Percentiles rank a stretch among this genome's conserved stretches.
Conservation (phyloP, 2,797 vertebrate genomes). For the Pipistrellus pygmaeus region DNA sequence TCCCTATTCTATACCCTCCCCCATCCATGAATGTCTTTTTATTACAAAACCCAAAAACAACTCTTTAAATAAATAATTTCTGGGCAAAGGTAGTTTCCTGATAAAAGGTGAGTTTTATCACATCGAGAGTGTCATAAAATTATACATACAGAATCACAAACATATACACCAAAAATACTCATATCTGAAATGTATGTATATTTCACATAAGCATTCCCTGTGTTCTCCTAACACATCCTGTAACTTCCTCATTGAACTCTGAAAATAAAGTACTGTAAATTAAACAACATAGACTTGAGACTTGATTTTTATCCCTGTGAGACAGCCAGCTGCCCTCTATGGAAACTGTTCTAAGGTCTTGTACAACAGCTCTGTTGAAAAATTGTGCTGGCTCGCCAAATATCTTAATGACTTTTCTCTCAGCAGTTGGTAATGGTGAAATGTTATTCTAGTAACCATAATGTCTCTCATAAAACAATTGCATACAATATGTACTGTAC, state of each 20-base stretch:
- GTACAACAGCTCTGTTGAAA: slow-evolving; percentile 89
- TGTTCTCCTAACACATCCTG: slow-evolving; percentile 78
- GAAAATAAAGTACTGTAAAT: slow-evolving; percentile 86
- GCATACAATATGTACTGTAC: slow-evolving; percentile 90
- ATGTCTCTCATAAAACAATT: slow-evolving; percentile 92
- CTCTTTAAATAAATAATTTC: slow-evolving; percentile 73
- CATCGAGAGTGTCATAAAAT: slow-evolving; percentile 72
- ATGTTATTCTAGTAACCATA: slow-evolving; percentile 93
- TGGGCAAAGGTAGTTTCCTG: slow-evolving; percentile 65
- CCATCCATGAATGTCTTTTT: slow-evolving; percentile 67
- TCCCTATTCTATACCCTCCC: fast-evolving
- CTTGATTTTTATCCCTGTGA: slow-evolving; percentile 77
- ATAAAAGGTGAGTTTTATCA: slow-evolving; percentile 80
- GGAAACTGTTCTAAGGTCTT: slow-evolving; percentile 86
- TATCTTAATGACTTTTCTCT: slow-evolving; percentile 92
- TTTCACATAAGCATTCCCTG: slow-evolving; percentile 74
- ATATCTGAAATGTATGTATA: slow-evolving; percentile 67
- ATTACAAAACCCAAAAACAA: slow-evolving; percentile 77
- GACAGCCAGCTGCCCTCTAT: slow-evolving; percentile 82
- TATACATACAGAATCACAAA: slow-evolving; percentile 43
- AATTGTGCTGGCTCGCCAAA: slow-evolving; percentile 90
- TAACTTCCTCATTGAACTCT: slow-evolving; percentile 84
- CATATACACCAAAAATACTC: neutral
- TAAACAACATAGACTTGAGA: slow-evolving; percentile 82
- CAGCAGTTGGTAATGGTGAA: slow-evolving; percentile 92